Base-by-base conservation (phyloP, 2,797 vertebrate species). In the Falco novaeseelandiae region DNA sequence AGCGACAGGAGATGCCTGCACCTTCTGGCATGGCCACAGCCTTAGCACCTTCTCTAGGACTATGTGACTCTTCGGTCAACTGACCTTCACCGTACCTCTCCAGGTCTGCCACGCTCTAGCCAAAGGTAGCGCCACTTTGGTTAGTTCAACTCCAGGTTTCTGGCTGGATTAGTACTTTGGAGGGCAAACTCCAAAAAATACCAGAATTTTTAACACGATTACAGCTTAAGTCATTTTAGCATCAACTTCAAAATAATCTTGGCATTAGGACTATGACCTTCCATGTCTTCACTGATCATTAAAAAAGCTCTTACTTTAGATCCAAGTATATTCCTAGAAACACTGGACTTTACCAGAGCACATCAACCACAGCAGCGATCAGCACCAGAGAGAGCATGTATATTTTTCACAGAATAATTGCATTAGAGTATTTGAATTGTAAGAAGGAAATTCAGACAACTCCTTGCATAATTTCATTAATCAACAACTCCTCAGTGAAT, bases 381-480 rank as follows among this genome's bases (percentile, higher is more conserved):
- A 46, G 44, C 74, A 40, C 34, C 54, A 23, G 19, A 71, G 44
- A 83, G 89, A 93, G 79, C 3, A 6, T 67, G 34, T 29, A 20
- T 63, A 23, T 91, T 96, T 93, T 94, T 89, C 73, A 89, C 4
- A 2, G 62, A 85, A 84, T 61, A 90, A 78, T 78, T 95, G 25
- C 61, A 26, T 27, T 21, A 6, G 49, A 83, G 58, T 74, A 86
- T 93, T 81, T 91, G 36, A 93, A 90, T 67, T 78, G 20, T 69
- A 46, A 83, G 54, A 87, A 63, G 44, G 82, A 90, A 74, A 86
- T 96, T 89, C 86, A 94, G 80, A 59, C 65, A 88, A 59, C 36
- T 90, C 30, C 58, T 80, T 46, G 77, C 58, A 71, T 92, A 74
- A 92, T 87, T 92, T 92, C 73, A 69, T 93, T 94, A 88, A 95